Base-by-base conservation (phyloP, 2,797 vertebrate genomes). In the Tarsius wallacei region DNA sequence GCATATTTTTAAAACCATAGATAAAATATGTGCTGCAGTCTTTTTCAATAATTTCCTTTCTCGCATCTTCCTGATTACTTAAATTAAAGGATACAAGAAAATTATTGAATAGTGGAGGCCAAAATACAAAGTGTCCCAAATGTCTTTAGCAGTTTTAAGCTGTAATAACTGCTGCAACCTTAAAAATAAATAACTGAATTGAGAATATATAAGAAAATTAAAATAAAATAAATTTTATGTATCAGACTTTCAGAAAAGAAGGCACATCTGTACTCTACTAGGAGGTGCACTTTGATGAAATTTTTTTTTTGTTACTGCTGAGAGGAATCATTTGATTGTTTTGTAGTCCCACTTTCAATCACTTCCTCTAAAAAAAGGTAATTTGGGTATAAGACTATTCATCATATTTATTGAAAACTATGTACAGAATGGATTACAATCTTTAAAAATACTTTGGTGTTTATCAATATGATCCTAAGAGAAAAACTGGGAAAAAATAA, bases 351-450 rank as follows among this genome's bases (percentile, higher is more conserved):
- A 49, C 9, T 86, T 96, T 87, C 31, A 66, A 49, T 57, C 36
- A 87, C 7, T 73, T 94, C 26, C 53, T 77, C 42, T 89, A n/a
- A 61, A 36, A 94, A 93, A 80, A 57, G 7, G 51, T 26, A 88
- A 2, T 57, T 92, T 85, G 66, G 94, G 66, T 88, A 7, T 87
- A 47, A 70, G 47, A 57, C 7, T 64, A 1, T 73, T 4, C 14
- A 51, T 63, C 1, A 91, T 59, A 76, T 66, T 86, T 83, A 53
- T n/a, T 78, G 47, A 47, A 74, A 95, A 76, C 53, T 0, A 70
- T 33, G 63, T 82, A 64, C 9, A 64, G 73, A 91, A 55, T 63
- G 28, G 82, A 80, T 90, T 68, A n/a, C 12, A 0, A 21, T 28
- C 19, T 73, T 73, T 24, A 31, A 76, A 96, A 78, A 70, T 47